Conservation (phyloP, 2,113 vertebrate species). For the Eulemur rufifrons region DNA sequence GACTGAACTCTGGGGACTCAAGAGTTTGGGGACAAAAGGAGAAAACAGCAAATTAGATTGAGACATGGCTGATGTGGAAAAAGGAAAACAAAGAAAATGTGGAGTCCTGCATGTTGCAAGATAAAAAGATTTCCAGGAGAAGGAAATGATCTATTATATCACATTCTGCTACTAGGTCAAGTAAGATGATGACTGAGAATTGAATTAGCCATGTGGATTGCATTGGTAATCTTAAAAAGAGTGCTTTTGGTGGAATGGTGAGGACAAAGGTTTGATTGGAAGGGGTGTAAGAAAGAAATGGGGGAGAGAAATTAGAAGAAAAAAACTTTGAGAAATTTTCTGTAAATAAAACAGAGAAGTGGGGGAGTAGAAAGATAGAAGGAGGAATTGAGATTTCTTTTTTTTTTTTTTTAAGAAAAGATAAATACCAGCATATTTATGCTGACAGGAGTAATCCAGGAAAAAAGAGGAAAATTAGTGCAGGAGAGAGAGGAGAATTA, state of each 20-base stretch:
- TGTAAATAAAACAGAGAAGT: neutral
- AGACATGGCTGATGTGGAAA: neutral
- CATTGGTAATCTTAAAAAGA: neutral
- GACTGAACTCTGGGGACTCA: neutral
- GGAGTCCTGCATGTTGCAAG: neutral
- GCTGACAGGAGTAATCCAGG: neutral
- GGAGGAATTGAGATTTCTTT: neutral
- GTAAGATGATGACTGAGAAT: neutral
- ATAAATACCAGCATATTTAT: neutral
- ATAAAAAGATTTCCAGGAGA: neutral
- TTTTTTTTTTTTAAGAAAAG: neutral
- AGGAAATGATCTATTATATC: neutral
- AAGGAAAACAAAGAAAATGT: neutral
- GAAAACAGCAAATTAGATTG: neutral
- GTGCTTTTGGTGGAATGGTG: neutral
- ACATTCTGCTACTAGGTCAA: neutral
- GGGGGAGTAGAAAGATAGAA: neutral
- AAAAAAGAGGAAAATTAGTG: neutral
- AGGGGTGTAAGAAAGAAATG: neutral
- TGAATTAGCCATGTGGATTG: neutral
- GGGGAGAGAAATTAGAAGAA: neutral
- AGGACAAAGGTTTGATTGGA: neutral
- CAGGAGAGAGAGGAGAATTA: neutral
- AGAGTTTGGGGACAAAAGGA: neutral
- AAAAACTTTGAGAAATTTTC: conserved; percentile 1